Evolutionary conservation across 92 coral and sea anemone species (phyloP), one percentile per base, ranked within the genome.

Genomic region (Palythoa caribaeorum): DNA sequence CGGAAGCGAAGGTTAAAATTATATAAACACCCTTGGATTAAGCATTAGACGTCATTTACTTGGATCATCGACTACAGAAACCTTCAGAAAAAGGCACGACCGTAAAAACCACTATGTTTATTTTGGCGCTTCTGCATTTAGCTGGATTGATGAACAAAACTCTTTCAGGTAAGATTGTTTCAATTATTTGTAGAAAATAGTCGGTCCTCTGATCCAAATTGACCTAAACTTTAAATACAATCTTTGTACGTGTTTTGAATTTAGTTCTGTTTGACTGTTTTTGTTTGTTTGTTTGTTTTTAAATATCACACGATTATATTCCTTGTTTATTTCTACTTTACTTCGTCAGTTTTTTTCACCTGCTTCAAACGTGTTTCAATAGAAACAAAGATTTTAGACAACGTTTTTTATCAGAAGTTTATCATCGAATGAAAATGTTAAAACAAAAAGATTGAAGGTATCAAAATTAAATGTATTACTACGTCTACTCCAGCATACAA

Each of bases 91-190:
- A 50, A 76, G 8, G 37, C 52, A 44, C 1, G 2, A 51, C 12
- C 16, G 19, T 6, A 21, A 50, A 76, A 38, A 21, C 7, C 36
- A 59, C 39, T 12, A 79, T 79, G 84, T 65, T 79, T 62, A 79
- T 79, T 68, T 40, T 79, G 73, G 84, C 84, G 17, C 15, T 79
- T 38, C 68, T 79, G 38, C 62, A 79, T 73, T 57, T 79, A 57
- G 57, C 84, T 59, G 84, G 84, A 40, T 63, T 79, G 54, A 39
- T 79, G 54, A 79, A 79, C 53, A 73, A 62, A 38, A 79, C 84
- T 47, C 54, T 62, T 62, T 54, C 84, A 79, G 84, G 84, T 79
- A 59, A 79, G 84, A 65, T n/a, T 21, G 71, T 20, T 65, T 8
- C 6, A n/a, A 11, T 65, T 2, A 11, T 21, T 65, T 65, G 9